These are phyloP conservation scores for Hiodon tergisus DNA, from an alignment of 2,113 vertebrate genomes.

Conservation along the genomic window DNA sequence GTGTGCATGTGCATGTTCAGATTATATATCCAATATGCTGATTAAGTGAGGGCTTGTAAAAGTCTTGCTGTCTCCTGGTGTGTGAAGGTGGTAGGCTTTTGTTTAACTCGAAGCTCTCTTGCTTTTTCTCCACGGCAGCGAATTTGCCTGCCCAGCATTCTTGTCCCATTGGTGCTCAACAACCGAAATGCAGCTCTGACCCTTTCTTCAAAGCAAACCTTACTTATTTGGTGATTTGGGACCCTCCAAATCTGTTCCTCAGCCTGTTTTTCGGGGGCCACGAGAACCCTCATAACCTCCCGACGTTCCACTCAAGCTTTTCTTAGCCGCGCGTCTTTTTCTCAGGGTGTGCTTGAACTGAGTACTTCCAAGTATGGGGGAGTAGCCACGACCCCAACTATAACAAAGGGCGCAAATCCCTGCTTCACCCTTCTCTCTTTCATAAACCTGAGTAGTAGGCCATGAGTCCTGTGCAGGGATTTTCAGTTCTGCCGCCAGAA, in stretches of 20 bases:
- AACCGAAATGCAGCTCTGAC: slow-evolving; percentile 20
- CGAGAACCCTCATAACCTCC: slow-evolving; percentile 35
- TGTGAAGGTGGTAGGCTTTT: not conserved
- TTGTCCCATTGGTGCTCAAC: no score
- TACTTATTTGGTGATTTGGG: slow-evolving; percentile 48
- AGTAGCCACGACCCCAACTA: slow-evolving; percentile 38
- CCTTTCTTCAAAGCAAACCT: slow-evolving; percentile 50
- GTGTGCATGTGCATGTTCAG: not conserved
- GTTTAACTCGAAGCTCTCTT: not conserved
- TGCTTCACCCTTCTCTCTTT: slow-evolving; percentile 10
- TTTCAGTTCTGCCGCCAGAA: slow-evolving; percentile 25
- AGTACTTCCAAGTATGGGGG: slow-evolving; percentile 45
- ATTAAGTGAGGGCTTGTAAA: not conserved
- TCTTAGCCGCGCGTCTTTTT: slow-evolving; percentile 33
- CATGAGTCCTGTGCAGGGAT: slow-evolving; percentile 24
- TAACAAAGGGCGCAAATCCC: slow-evolving; percentile 40
- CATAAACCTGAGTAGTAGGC: slow-evolving; percentile 28
- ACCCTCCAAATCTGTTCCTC: slow-evolving; percentile 15
- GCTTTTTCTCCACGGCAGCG: not conserved
- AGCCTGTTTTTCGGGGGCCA: slow-evolving; percentile 32
- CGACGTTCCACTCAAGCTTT: slow-evolving; percentile 31
- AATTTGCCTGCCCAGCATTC: no score
- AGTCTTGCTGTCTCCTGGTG: not conserved
- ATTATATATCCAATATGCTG: not conserved
- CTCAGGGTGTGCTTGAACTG: no score